These are phyloP conservation scores for Oreonectes daqikongensis DNA, from an alignment of 2,797 vertebrate species.

Conservation along the genomic window DNA sequence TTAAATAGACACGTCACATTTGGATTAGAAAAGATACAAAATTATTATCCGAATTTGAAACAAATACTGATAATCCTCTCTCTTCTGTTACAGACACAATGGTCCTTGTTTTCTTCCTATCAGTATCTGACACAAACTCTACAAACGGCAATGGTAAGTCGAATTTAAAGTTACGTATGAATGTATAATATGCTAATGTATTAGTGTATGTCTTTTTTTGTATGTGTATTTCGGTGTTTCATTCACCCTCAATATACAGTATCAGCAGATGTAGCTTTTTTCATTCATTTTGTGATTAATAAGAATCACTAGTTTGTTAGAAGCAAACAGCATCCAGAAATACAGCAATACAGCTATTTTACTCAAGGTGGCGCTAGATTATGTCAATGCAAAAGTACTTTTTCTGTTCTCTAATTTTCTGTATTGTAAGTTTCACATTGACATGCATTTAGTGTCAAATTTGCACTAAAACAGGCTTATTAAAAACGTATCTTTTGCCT, in stretches of 20 bases:
- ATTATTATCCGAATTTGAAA: neutral
- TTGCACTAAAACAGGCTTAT: neutral
- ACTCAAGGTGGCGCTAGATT: neutral
- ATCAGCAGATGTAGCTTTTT: neutral
- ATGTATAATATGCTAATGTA: too few species aligned
- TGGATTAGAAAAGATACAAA: too few species aligned
- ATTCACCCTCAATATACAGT: neutral
- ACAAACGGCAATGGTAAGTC: slow-evolving; percentile 68
- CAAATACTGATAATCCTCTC: neutral
- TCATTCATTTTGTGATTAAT: neutral
- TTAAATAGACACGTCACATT: too few species aligned
- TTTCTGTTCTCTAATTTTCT: neutral
- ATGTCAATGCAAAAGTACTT: neutral
- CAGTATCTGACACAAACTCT: slow-evolving; percentile 61
- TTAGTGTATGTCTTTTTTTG: neutral
- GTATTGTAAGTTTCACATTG: neutral
- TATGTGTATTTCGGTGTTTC: neutral
- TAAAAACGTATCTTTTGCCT: neutral
- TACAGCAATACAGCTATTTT: neutral
- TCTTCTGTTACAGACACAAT: slow-evolving; percentile 72
- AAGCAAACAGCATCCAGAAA: too few species aligned
- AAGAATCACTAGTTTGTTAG: neutral
- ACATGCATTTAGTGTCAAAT: neutral
- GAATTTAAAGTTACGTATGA: too few species aligned
- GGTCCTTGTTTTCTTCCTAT: slow-evolving; percentile 76